Conservation (phyloP, 2,888 invertebrate species). For the Opisthograptis luteolata region DNA sequence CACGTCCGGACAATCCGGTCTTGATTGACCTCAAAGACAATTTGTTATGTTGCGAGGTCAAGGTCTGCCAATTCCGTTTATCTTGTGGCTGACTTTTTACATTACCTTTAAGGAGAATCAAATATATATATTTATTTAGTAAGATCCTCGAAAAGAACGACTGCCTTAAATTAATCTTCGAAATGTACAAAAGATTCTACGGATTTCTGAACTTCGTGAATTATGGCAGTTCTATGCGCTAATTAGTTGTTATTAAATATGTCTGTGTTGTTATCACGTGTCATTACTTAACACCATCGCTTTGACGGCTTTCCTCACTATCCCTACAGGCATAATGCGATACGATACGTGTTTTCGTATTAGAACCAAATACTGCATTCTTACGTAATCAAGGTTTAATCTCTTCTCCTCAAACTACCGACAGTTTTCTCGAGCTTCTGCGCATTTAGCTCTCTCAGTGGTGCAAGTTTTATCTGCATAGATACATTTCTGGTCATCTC, state of each 20-base stretch:
- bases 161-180: conserved; percentile 8
- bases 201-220: conserved; percentile 1
- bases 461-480: conserved; percentile 1
- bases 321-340: conserved; percentile 1
- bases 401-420: background rate
- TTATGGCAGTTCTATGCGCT: conserved; percentile 3
- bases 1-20: conserved; percentile 12
- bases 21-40: conserved; percentile 22
- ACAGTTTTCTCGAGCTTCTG: conserved; percentile 1
- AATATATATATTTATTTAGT: too few relatives aligned
- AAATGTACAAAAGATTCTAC: conserved; percentile 5
- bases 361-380: conserved; percentile 1
- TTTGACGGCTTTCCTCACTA: background rate
- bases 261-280: background rate
- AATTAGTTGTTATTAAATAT: conserved; percentile 1
- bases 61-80: conserved; percentile 20
- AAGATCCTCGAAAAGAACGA: conserved; percentile 4
- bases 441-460: background rate
- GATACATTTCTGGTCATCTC: background rate
- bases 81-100: conserved; percentile 19
- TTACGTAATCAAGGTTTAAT: conserved; percentile 13
- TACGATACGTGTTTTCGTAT: background rate
- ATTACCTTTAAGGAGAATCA: too few relatives aligned
- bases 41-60: conserved; percentile 18
- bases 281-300: background rate